phyloP scores from a whole-genome alignment of 1,140 invertebrate genomes.

The Achroia grisella region DNA sequence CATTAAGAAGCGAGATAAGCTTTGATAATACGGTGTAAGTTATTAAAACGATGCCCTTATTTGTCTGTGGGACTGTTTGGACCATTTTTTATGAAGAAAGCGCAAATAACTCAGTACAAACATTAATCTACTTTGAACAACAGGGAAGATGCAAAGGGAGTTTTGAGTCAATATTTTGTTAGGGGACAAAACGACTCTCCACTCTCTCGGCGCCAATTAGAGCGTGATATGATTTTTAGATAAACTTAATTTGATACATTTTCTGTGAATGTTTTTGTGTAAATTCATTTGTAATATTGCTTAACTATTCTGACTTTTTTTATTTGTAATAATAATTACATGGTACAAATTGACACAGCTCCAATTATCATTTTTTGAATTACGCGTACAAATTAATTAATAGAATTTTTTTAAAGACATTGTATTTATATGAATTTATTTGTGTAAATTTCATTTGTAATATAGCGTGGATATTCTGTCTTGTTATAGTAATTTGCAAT shows the following conservation, averaged over 20 bases:
- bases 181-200: conserved; percentile 49
- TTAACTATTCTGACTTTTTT: too few species aligned
- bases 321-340: too few species aligned
- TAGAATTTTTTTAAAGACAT: too few species aligned
- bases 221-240: conserved; percentile 63
- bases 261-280: conserved; percentile 14
- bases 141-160: conserved; percentile 63
- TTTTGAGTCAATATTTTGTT: conserved; percentile 60
- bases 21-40: conserved; percentile 21
- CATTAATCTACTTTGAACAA: conserved; percentile 71
- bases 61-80: conserved; percentile 50
- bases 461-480: too few species aligned
- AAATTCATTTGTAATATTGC: conserved; percentile 9
- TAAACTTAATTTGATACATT: conserved; percentile 62
- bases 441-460: too few species aligned
- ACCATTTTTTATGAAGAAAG: conserved; percentile 67
- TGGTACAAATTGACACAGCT: too few species aligned
- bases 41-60: conserved; percentile 43
- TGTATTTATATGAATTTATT: too few species aligned
- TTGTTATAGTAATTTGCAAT: too few species aligned
- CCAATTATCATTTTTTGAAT: too few species aligned
- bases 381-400: too few species aligned
- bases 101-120: conserved; percentile 64
- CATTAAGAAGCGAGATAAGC: conserved; percentile 33
- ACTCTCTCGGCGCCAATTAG: conserved; percentile 55